A percentile compares a stretch with the other conserved stretches of the same genome.
Evolutionary conservation across 1,140 invertebrate genomes (phyloP).

Genomic region (Sitobion miscanthi): DNA sequence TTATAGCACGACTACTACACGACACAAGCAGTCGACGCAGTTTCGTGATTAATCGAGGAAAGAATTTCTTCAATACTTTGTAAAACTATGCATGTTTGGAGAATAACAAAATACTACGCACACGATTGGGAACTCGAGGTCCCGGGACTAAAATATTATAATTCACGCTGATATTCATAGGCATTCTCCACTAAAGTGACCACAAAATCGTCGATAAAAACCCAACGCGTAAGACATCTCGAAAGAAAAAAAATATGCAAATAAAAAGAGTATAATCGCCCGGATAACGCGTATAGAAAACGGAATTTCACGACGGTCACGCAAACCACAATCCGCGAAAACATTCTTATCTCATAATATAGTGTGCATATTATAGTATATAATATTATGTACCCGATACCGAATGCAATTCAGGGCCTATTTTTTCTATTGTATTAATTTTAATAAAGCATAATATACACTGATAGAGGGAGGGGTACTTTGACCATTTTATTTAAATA

Average conservation of each 20-base stretch:
- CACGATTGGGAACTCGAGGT: background rate
- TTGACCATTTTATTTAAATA: too few relatives aligned
- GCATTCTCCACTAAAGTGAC: background rate
- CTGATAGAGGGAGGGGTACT: too few relatives aligned
- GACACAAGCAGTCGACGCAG: background rate
- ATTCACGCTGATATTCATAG: background rate
- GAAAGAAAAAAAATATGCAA: conserved; percentile 1
- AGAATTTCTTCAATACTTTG: background rate
- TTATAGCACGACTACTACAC: background rate
- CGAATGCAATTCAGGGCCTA: background rate
- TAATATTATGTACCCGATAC: background rate
- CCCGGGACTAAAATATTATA: conserved; percentile 4
- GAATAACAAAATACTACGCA: background rate
- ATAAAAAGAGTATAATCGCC: background rate
- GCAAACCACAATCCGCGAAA: background rate
- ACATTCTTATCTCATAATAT: background rate
- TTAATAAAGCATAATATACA: background rate
- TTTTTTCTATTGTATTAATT: background rate
- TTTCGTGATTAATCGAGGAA: background rate
- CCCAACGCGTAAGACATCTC: background rate
- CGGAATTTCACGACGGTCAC: background rate
- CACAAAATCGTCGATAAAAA: background rate
- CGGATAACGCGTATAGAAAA: background rate
- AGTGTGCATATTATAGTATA: background rate
- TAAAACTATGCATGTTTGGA: background rate